Percentiles rank a stretch among this genome's conserved stretches.
These are phyloP conservation scores for Cephalotes varians DNA, from an alignment of 2,888 invertebrate species.

Conservation along the genomic window DNA sequence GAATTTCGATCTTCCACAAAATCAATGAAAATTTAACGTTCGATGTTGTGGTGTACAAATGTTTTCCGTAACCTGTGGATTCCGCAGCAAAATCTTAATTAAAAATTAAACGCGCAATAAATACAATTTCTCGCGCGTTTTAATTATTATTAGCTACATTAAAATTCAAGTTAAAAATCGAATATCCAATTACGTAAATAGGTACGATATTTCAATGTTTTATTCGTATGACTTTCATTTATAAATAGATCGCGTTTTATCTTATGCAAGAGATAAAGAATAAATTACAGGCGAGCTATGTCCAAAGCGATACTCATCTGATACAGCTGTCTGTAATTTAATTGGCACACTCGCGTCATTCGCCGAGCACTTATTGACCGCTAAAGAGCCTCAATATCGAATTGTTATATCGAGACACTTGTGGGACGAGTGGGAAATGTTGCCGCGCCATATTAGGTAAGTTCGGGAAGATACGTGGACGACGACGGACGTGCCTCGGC, in stretches of 20 bases:
- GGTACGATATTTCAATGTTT: neutral
- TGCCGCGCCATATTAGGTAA: slow-evolving; percentile 17
- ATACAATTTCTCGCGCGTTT: neutral
- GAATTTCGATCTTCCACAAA: neutral
- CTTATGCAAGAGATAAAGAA: neutral
- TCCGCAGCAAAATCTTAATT: neutral
- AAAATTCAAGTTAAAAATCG: neutral
- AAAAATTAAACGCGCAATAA: neutral
- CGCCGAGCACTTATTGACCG: slow-evolving; percentile 20
- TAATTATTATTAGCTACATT: neutral
- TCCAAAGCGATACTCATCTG: slow-evolving; percentile 4
- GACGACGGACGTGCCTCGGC: neutral
- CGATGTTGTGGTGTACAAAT: neutral
- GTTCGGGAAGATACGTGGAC: slow-evolving; percentile 18
- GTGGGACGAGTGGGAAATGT: slow-evolving; percentile 2
- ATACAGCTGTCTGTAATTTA: slow-evolving; percentile 22
- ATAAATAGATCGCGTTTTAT: neutral
- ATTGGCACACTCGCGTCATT: slow-evolving; percentile 43
- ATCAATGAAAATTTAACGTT: neutral
- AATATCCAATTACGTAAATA: neutral
- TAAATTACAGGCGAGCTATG: neutral
- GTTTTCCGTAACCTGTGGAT: neutral
- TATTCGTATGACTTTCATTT: neutral
- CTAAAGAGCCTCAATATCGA: slow-evolving; percentile 25
- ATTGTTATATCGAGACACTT: slow-evolving; percentile 33